Evolutionary conservation across 2,797 vertebrate genomes (phyloP).

Genomic region (Lutra lutra): DNA sequence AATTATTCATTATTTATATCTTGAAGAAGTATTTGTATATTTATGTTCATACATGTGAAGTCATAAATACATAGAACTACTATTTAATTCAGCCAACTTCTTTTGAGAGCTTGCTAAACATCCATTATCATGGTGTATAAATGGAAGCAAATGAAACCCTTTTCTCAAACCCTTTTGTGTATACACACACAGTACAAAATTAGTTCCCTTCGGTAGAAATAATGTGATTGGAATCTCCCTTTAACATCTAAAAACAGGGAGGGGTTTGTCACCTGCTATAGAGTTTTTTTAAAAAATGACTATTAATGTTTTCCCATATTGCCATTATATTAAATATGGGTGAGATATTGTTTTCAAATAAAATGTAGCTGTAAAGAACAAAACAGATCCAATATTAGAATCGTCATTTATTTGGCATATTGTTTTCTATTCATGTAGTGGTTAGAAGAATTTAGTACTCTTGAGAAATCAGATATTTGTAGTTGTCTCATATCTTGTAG

Average conservation of each 20-base stretch:
- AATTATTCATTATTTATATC: neutral
- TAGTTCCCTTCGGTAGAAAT: neutral
- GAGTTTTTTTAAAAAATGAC: neutral
- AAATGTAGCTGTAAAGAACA: neutral
- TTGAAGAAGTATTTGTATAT: neutral
- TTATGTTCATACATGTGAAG: neutral
- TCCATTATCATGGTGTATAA: neutral
- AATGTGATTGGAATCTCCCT: neutral
- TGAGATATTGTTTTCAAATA: slow-evolving; percentile 26
- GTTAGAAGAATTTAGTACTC: slow-evolving; percentile 32
- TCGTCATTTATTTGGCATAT: slow-evolving; percentile 2
- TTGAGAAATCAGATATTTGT: slow-evolving; percentile 40
- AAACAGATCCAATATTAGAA: neutral
- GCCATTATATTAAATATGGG: neutral
- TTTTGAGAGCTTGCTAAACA: neutral
- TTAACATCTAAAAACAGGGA: neutral
- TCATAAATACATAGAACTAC: neutral
- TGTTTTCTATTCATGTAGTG: neutral
- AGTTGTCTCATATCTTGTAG: neutral
- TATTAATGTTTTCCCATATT: neutral
- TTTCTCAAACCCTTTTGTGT: neutral
- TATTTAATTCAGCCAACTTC: neutral
- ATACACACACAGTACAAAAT: neutral
- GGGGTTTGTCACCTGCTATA: neutral
- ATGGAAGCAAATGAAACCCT: neutral